Base-by-base conservation (phyloP, 2,888 invertebrate species). In the Dioctria rufipes region DNA sequence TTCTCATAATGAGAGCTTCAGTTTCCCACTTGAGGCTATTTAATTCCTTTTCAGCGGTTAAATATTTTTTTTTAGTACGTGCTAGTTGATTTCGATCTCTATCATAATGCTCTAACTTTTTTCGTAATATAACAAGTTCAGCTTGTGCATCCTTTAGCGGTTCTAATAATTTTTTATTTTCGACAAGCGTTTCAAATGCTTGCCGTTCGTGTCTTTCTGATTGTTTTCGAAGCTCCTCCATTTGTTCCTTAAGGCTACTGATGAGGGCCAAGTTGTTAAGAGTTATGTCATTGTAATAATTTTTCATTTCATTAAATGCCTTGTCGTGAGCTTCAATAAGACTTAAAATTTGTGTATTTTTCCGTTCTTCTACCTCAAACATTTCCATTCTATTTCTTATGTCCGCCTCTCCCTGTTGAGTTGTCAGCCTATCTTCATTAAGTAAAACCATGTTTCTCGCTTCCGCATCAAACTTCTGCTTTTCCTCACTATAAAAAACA, bases 241-340 rank as follows among this genome's bases (percentile, higher is more conserved):
- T 93, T 86, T 95, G 94, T 85, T 95, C 95, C 90, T 98, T 98
- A 51, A 98, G 90, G 84, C 95, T 95, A 86, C 95, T 95, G 81
- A 98, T 98, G 3, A 98, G 90, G 0, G 96, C 95, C 83, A 98
- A 90, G 89, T 98, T 98, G 88, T 98, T 98, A 11, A 97, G 90
- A 0, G 97, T 97, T 78, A 98, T 97, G 85, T 98, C 97, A 86
- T 97, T 97, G 86, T 98, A 98, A 89, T 98, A 98, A 88, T 95
- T 95, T 88, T 97, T 98, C 90, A 98, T 94, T 87, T 98, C 96
- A 63, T 93, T 92, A 87, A 97, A 96, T 0, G 96, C 94, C 84
- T 92, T 92, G 83, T 96, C 96, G 86, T 98, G 97, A 85, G 94
- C 93, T 51, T 92, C 91, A 83, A 95, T 95, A 81, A 98, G 89